Percentiles rank a stretch among this genome's conserved stretches.
Conservation (phyloP, 2,888 invertebrate genomes). For the Agonopterix arenella region DNA sequence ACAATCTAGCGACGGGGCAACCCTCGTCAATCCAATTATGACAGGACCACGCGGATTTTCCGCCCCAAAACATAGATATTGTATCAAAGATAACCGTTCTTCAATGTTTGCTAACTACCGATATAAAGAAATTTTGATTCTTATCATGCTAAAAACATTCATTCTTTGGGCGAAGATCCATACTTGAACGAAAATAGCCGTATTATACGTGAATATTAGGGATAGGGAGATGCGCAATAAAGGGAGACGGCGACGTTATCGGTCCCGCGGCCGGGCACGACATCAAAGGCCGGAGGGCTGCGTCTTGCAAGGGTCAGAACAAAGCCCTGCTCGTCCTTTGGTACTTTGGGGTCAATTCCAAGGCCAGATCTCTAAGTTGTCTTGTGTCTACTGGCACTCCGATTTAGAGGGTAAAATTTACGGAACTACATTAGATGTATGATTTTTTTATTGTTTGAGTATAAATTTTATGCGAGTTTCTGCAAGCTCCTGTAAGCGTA, state of each 20-base stretch:
- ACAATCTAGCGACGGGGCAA: slow-evolving; percentile 37
- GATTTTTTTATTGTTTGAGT: too few species aligned
- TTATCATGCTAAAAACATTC: slow-evolving; percentile 22
- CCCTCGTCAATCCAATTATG: slow-evolving; percentile 55
- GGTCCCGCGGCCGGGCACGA: slow-evolving; percentile 25
- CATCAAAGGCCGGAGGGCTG: slow-evolving; percentile 30
- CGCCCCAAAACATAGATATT: slow-evolving; percentile 16
- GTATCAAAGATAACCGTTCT: slow-evolving; percentile 6
- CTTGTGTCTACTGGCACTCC: slow-evolving; percentile 1
- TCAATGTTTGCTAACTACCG: slow-evolving; percentile 7
- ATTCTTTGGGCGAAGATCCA: slow-evolving; percentile 21
- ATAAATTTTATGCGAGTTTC: too few species aligned
- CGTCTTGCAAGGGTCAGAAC: slow-evolving; percentile 45
- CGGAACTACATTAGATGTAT: too few species aligned
- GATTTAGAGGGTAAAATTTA: not conserved
- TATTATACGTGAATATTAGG: slow-evolving; percentile 21
- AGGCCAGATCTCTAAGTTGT: slow-evolving; percentile 34
- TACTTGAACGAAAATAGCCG: slow-evolving; percentile 24
- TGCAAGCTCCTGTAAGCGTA: too few species aligned
- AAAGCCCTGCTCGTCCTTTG: slow-evolving; percentile 36
- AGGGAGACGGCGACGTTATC: slow-evolving; percentile 20
- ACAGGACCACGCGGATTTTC: slow-evolving; percentile 26
- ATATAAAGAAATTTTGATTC: slow-evolving; percentile 22
- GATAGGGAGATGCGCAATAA: slow-evolving; percentile 32
- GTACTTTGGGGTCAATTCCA: slow-evolving; percentile 49